Evolutionary conservation across 2,888 invertebrate species (phyloP), one percentile per base, ranked within the genome.

Genomic region (Pseudeuparius sepicola): DNA sequence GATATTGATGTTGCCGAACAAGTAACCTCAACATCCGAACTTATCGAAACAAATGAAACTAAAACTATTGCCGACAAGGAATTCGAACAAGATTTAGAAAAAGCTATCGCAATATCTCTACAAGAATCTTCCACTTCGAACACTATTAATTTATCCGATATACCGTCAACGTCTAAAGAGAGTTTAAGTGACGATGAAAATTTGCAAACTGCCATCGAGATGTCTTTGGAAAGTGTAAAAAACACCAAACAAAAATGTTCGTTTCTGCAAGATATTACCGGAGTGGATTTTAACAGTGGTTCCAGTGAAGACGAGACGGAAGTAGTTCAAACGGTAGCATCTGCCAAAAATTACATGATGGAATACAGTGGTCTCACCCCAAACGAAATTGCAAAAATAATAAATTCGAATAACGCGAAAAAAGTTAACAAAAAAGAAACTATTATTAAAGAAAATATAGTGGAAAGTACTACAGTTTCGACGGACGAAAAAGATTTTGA

Each of bases 311-410:
- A 55, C 15, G 49, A 49, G 24, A 40, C 44, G 34, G 46, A 46
- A 28, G 30, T 34, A 16, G 36, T 14, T 10, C 26, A 27, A 38
- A 60, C 61, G 36, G 65, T 71, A n/a, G 65, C 71, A 37, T 70
- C 78, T 23, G 82, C 80, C 2, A 69, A 78, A 53, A 67, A 70
- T 20, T 85, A 80, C 44, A 83, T 85, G 68, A 67, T 76, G 54
- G 83, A 85, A 58, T 76, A 82, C 48, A 81, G 75, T 48, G 83
- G 78, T 40, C 70, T 85, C 49, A 77, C 82, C 29, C 72, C 78
- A 43, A 71, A 70, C 42, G 76, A 80, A 53, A 78, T 87, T 40
- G 61, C 67, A 17, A 63, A 70, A 47, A 67, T 79, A 16, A 18
- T 39, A 9, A 23, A 16, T 5, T n/a, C 10, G 16, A 36, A 39